Percentiles rank a stretch among this genome's conserved stretches.
Conservation (phyloP, 2,113 vertebrate species). For the Barnardius zonarius region DNA sequence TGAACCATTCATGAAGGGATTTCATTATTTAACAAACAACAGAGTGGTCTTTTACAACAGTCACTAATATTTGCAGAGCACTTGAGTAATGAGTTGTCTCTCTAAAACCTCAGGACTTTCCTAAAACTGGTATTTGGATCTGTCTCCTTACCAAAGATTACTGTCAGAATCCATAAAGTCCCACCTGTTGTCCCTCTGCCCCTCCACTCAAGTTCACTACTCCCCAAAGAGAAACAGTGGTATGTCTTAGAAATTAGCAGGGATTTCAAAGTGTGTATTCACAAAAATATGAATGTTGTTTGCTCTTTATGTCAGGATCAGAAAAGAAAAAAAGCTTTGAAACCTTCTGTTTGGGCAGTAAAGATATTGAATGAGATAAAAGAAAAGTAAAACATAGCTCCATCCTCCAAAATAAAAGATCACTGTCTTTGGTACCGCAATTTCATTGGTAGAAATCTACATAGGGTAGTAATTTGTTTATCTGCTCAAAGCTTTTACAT, state of each 20-base stretch:
- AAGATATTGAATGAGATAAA: background rate
- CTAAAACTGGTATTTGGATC: background rate
- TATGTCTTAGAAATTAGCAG: background rate
- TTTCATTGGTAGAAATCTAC: constrained; percentile 3
- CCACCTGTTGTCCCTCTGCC: background rate
- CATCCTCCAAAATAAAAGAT: background rate
- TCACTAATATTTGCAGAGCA: background rate
- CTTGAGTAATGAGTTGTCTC: background rate
- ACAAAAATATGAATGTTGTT: background rate
- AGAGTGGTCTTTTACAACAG: background rate
- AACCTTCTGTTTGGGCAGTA: background rate
- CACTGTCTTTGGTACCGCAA: background rate
- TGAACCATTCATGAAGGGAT: background rate
- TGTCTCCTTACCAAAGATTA: background rate
- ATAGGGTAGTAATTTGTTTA: background rate
- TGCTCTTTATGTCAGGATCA: background rate
- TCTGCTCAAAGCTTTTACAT: constrained; percentile 20
- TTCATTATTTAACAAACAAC: background rate
- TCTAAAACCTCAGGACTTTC: background rate
- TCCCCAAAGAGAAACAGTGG: background rate
- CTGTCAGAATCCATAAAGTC: background rate
- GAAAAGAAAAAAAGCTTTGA: background rate
- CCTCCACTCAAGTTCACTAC: background rate
- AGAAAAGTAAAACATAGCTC: background rate
- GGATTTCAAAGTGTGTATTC: background rate